Evolutionary conservation across 2,797 vertebrate species (phyloP).

Genomic region (Pterois miles): DNA sequence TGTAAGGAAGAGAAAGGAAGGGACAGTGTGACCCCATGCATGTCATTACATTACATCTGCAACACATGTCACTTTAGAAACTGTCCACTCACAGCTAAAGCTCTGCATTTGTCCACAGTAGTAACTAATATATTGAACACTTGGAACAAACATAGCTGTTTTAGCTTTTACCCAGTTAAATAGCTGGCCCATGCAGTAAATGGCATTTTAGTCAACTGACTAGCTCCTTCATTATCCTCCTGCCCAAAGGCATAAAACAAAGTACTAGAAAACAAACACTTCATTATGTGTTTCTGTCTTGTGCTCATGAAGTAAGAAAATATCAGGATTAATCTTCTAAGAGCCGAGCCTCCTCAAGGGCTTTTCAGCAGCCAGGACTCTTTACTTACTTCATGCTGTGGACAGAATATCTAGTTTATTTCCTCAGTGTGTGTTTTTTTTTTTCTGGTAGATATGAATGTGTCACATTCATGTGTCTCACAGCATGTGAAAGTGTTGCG

Average conservation of each 20-base stretch:
- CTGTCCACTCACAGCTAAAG: background rate
- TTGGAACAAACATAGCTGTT: background rate
- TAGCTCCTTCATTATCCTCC: conserved; percentile 34
- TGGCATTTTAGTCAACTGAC: conserved; percentile 57
- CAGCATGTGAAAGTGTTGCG: conserved; percentile 60
- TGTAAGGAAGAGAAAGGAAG: conserved; percentile 40
- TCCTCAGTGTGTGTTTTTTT: conserved; percentile 41
- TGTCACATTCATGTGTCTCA: conserved; percentile 52
- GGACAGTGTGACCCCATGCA: conserved; percentile 50
- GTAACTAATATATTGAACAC: background rate
- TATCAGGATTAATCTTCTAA: conserved; percentile 17
- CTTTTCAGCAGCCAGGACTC: conserved; percentile 18
- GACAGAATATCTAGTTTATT: conserved; percentile 34
- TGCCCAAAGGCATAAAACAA: conserved; percentile 20
- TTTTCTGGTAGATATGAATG: conserved; percentile 46
- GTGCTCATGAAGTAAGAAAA: conserved; percentile 37
- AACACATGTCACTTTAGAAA: background rate
- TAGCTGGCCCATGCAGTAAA: background rate
- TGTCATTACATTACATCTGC: conserved; percentile 41
- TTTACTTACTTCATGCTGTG: conserved; percentile 13
- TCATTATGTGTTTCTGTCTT: conserved; percentile 61
- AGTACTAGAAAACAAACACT: conserved; percentile 30
- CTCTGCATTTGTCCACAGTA: background rate
- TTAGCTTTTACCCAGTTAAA: background rate
- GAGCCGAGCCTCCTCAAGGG: conserved; percentile 10